Evolutionary conservation across 1,140 invertebrate species (phyloP), one percentile per base, ranked within the genome.

Genomic region (Drosophila fuyamai): DNA sequence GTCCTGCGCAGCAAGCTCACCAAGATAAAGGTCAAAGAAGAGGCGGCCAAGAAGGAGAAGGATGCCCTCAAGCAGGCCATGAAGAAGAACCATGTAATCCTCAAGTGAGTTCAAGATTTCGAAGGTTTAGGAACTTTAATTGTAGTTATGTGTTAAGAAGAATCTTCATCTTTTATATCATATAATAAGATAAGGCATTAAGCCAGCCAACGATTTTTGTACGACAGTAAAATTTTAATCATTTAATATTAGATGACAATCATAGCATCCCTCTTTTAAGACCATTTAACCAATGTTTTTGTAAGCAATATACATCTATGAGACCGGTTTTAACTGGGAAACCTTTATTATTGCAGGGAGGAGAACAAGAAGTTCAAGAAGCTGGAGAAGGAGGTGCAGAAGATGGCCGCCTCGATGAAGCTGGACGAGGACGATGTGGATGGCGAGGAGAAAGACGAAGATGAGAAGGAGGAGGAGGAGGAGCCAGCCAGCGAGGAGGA

Each of bases 381-480:
- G 50, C 90, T 98, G 36, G 96, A 97, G 91, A 97, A 96, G 76
- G 97, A 98, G 93, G 96, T 97, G 4, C 96, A 97, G 78, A 97
- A 97, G 93, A 97, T 98, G 96, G 96, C 96, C 0, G 95, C 95
- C 14, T 93, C 97, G 61, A 96, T 97, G 95, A 96, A 95, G 65
- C 96, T 96, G 76, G 94, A 94, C 4, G 95, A 96, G 12, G 96
- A 96, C n/a, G 95, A 96, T 5, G 95, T 95, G 13, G 95, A 95
- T 38, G 95, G 95, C 44, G 94, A 95, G 46, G 95, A 96, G 66
- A 93, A 94, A 40, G 82, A 81, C 18, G 85, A 95, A 23, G 94
- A 95, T 65, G 94, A 95, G 65, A 94, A 95, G 67, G 94, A 94
- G 66, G 93, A 94, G 59, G 95, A 96, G 62, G 95, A 95, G 79